Conservation (phyloP, 2,888 invertebrate genomes). For the Cordilura impudica region DNA sequence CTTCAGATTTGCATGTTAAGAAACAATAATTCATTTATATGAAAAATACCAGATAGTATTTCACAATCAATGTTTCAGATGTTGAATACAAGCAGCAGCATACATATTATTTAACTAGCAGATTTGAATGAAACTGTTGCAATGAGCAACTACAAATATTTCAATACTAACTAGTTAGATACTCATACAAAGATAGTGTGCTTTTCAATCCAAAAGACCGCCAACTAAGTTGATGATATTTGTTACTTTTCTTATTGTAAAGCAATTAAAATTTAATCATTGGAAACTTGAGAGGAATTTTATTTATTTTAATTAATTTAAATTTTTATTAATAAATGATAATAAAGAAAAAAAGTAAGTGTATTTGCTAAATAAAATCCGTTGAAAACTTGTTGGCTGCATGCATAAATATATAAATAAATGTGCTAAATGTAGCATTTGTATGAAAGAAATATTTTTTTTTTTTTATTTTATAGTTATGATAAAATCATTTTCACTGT, state of each 20-base stretch:
- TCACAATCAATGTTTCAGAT: conserved; percentile 55
- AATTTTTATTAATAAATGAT: conserved; percentile 37
- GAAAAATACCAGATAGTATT: conserved; percentile 45
- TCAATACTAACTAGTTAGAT: not conserved
- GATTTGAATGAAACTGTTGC: conserved; percentile 30
- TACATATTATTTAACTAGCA: conserved; percentile 9
- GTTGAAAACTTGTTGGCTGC: conserved; percentile 44
- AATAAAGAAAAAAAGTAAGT: not conserved
- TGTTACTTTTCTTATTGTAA: conserved; percentile 32
- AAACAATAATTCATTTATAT: conserved; percentile 58
- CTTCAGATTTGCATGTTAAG: conserved; percentile 59
- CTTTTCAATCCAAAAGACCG: conserved; percentile 47
- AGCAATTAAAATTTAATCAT: conserved; percentile 51
- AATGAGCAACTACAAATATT: not conserved
- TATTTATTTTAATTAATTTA: conserved; percentile 54
- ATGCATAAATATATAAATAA: conserved; percentile 6
- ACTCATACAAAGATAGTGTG: not conserved
- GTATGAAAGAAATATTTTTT: conserved; percentile 20
- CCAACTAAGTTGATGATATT: conserved; percentile 53
- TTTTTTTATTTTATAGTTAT: too few species aligned
- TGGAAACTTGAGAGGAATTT: conserved; percentile 30
- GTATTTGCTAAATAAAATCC: conserved; percentile 23
- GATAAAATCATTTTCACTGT: conserved; percentile 58
- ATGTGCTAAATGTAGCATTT: conserved; percentile 31
- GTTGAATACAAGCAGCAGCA: conserved; percentile 47